Evolutionary conservation across 2,113 vertebrate genomes (phyloP).

Genomic region (Myanophis thanlyinensis): DNA sequence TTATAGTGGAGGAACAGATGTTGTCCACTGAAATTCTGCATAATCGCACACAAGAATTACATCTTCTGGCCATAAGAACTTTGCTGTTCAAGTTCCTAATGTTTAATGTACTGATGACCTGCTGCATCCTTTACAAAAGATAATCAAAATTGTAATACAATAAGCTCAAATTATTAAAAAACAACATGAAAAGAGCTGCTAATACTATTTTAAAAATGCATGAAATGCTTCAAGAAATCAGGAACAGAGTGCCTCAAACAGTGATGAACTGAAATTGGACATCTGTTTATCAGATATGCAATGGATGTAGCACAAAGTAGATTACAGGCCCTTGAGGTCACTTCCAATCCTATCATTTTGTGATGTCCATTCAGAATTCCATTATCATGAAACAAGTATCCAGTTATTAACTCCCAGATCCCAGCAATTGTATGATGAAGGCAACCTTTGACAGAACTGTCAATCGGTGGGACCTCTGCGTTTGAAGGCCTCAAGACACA

Average conservation of each 20-base stretch:
- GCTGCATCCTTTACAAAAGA: constrained; percentile 30
- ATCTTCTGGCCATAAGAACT: constrained; percentile 46
- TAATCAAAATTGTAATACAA: neutral
- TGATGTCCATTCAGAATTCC: neutral
- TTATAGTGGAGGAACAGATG: neutral
- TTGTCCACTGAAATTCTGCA: neutral
- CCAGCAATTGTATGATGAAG: neutral
- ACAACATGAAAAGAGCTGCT: neutral
- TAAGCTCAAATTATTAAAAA: neutral
- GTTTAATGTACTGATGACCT: constrained; percentile 63
- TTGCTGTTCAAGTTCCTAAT: constrained; percentile 70
- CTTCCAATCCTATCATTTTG: neutral
- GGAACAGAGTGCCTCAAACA: neutral
- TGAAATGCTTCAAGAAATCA: neutral
- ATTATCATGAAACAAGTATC: neutral
- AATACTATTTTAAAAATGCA: neutral
- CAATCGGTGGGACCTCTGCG: neutral
- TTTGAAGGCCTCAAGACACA: neutral
- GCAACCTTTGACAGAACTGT: neutral
- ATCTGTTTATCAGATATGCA: neutral
- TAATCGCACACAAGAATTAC: constrained; percentile 5
- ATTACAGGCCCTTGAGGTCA: neutral
- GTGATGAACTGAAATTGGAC: neutral
- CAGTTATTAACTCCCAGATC: neutral
- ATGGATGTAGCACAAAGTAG: neutral